phyloP scores from a whole-genome alignment of 2,797 vertebrate genomes.

The Macropodus opercularis region DNA sequence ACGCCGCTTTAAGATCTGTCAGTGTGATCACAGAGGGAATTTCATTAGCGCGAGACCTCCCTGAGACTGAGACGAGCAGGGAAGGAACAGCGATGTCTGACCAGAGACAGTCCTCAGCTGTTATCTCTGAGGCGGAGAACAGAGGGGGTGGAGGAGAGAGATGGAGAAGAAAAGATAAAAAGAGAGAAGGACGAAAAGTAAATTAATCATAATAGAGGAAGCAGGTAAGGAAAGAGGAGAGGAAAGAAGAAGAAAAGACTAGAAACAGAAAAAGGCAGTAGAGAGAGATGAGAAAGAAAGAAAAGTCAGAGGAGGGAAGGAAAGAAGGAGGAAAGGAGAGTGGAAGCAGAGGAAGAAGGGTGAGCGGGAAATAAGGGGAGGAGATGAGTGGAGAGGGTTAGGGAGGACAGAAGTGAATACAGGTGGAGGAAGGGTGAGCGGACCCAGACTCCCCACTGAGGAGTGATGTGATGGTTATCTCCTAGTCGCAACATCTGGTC shows the following conservation, averaged over 20 bases:
- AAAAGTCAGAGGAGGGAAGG: not conserved
- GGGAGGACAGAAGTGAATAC: not conserved
- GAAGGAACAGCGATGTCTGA: conserved; percentile 45
- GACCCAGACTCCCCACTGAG: conserved; percentile 33
- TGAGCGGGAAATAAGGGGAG: conserved; percentile 7
- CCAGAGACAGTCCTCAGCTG: conserved; percentile 46
- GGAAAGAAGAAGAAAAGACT: rapidly evolving
- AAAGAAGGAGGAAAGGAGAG: not conserved
- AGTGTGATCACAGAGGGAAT: conserved; percentile 58
- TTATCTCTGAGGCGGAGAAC: conserved; percentile 38
- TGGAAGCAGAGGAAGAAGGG: conserved; percentile 2
- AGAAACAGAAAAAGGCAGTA: not conserved
- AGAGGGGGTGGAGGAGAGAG: not conserved
- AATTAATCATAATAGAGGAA: not conserved
- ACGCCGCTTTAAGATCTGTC: conserved; percentile 43
- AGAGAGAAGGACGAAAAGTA: not conserved
- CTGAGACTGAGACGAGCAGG: conserved; percentile 48
- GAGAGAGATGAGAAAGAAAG: too few species aligned
- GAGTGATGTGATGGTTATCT: conserved; percentile 66
- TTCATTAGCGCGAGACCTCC: conserved; percentile 67
- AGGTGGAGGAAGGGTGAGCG: not conserved
- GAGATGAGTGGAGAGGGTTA: not conserved
- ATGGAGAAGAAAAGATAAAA: not conserved
- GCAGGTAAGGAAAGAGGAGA: not conserved
- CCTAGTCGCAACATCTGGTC: conserved; percentile 70